These are phyloP conservation scores for Caenorhabditis latens DNA, from an alignment of 1,140 invertebrate species.

Conservation along the genomic window DNA sequence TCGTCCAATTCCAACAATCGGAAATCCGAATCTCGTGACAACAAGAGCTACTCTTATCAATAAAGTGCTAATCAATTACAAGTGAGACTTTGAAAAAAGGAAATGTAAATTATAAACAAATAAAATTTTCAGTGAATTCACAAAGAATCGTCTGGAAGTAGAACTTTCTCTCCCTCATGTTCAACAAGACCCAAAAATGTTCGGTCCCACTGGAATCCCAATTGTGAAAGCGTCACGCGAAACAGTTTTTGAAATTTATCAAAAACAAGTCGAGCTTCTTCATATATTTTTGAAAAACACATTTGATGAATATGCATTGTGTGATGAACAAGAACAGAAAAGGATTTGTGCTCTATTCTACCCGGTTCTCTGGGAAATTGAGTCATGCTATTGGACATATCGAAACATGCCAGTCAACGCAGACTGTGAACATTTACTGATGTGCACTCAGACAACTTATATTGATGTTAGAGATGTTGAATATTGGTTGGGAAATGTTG, in stretches of 20 bases:
- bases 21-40: not conserved
- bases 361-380: conserved; percentile 45
- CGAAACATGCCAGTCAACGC: conserved; percentile 7
- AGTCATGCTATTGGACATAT: conserved; percentile 37
- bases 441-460: conserved; percentile 41
- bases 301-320: conserved; percentile 13
- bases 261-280: conserved; percentile 38
- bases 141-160: not conserved
- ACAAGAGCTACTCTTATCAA: conserved; percentile 2
- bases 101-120: not conserved
- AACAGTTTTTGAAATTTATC: not conserved
- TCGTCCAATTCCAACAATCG: conserved; percentile 34
- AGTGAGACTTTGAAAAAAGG: not conserved
- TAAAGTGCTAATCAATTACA: conserved; percentile 7
- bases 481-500: conserved; percentile 3
- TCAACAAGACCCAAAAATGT: conserved; percentile 17
- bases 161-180: conserved; percentile 25
- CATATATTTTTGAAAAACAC: conserved; percentile 34
- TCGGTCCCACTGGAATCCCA: conserved; percentile 19
- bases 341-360: conserved; percentile 28
- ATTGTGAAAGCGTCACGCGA: conserved; percentile 21
- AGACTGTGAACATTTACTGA: not conserved
- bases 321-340: conserved; percentile 27
- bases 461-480: not conserved
- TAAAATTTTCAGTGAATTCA: conserved; percentile 3